Evolutionary conservation across 30 jellyfish, hydroid and myxozoan genomes (phyloP).

Genomic region (Aurelia sp.): DNA sequence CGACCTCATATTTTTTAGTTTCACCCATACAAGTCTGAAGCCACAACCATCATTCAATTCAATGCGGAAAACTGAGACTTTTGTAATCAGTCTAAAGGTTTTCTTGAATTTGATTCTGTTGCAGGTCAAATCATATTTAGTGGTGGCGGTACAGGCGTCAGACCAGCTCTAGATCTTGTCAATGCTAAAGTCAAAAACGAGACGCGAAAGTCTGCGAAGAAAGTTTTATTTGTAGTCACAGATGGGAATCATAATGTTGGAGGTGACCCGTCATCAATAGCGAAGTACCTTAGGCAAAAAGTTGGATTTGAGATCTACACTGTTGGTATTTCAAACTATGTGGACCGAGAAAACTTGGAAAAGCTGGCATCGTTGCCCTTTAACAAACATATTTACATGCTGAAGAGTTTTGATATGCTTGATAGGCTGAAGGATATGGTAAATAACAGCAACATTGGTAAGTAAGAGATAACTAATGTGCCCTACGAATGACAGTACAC

Average conservation of each 20-base stretch:
- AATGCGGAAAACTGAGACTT: too few relatives aligned
- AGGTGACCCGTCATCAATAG: conserved; percentile 64
- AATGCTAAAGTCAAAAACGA: conserved; percentile 30
- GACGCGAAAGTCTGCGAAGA: conserved; percentile 71
- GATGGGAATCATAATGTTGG: conserved; percentile 79
- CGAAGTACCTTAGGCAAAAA: conserved; percentile 40
- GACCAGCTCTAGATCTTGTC: conserved; percentile 65
- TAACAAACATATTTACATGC: conserved; percentile 36
- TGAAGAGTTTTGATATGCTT: conserved; percentile 56
- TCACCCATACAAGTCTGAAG: too few relatives aligned
- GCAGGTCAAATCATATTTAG: conserved; percentile 41
- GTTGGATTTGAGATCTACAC: conserved; percentile 57
- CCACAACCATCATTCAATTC: too few relatives aligned
- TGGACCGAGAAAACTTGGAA: conserved; percentile 55
- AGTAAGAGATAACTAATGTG: neutral
- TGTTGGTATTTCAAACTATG: conserved; percentile 59
- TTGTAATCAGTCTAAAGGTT: too few relatives aligned
- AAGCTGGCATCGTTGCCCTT: conserved; percentile 72
- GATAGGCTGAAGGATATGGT: conserved; percentile 55
- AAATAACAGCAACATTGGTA: conserved; percentile 53
- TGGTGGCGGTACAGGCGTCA: conserved; percentile 85
- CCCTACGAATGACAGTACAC: too few relatives aligned
- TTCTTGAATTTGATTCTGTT: neutral
- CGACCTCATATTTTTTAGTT: too few relatives aligned
- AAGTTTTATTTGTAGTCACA: conserved; percentile 68